Evolutionary conservation across 2,797 vertebrate genomes (phyloP).

Genomic region (Triplophysa bombifrons): DNA sequence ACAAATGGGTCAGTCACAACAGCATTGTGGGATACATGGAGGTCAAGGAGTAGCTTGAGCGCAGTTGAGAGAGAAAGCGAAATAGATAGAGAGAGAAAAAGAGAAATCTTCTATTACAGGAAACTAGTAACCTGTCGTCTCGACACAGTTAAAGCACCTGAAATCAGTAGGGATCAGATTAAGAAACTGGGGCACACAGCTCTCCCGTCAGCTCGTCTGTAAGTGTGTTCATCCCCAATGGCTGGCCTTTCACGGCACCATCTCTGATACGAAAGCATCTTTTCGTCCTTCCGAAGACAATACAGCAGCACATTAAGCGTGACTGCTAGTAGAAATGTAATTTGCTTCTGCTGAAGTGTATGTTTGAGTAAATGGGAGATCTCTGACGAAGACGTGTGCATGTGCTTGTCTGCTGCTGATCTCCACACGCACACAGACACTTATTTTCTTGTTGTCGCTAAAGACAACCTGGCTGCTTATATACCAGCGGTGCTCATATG

Average conservation of each 20-base stretch:
- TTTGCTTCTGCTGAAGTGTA: conserved; percentile 56
- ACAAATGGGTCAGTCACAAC: background rate
- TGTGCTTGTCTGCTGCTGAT: conserved; percentile 10
- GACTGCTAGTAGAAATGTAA: conserved; percentile 56
- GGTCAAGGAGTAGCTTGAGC: conserved; percentile 40
- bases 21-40: conserved; percentile 43
- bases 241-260: conserved; percentile 26
- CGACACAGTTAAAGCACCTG: conserved; percentile 38
- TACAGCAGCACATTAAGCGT: conserved; percentile 54
- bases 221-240: conserved; percentile 26
- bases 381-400: background rate
- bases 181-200: conserved; percentile 45
- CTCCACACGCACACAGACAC: conserved; percentile 5
- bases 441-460: conserved; percentile 67
- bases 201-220: conserved; percentile 33
- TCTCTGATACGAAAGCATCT: conserved; percentile 24
- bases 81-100: background rate
- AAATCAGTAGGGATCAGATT: conserved; percentile 41
- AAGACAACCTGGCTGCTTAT: conserved; percentile 71
- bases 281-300: conserved; percentile 21
- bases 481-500: conserved; percentile 66
- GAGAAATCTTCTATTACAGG: conserved; percentile 6
- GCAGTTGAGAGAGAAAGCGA: conserved; percentile 15
- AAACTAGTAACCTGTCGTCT: conserved; percentile 40
- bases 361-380: conserved; percentile 54